Base-by-base conservation (phyloP, 2,113 vertebrate species). In the Suncus etruscus region DNA sequence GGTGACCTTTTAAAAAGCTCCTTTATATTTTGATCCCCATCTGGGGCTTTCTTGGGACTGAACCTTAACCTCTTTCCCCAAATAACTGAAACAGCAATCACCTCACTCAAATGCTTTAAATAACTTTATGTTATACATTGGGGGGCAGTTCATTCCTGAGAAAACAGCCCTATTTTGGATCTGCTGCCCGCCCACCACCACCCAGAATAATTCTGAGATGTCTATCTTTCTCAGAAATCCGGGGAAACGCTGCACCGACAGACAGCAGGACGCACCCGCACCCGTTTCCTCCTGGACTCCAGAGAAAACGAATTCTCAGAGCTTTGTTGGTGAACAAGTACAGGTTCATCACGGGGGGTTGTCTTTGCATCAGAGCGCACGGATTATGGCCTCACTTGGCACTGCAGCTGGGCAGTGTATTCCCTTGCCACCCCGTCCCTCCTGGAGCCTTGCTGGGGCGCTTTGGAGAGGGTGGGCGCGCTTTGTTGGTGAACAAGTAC, bases 221-320 rank as follows among this genome's bases (percentile, higher is more conserved):
- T 86, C 82, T 14, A 32, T 75, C 47, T 83, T 66, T 72, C 63
- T 66, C 80, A 61, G 83, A 91, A 90, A 32, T 14, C n/a, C 10
- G 45, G 3, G 80, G n/a, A 85, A 58, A 65, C n/a, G 27, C 3
- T 9, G 45, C n/a, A 63, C 54, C 10, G 39, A 2, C 83, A 27
- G 45, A 76, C 83, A 27, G 45, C 70, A 70, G 70, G 29, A 47
- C 25, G 45, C 54, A 14, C 3, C 6, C 25, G 45, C 54, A 14
- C 3, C 6, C 50, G 16, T 76, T 74, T 89, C 45, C 63, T 77
- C 48, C 29, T 69, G 31, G 22, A 2, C n/a, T 18, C 27, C 65
- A 8, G 32, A 89, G 54, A 65, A 91, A 76, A 65, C 24, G 29
- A 48, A 69, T 92, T 81, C 31, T 72, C 47, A 47, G 32, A 54